Percentiles rank a stretch among this genome's conserved stretches.
phyloP scores from a whole-genome alignment of 1,140 invertebrate species.

The Ectropis grisescens region DNA sequence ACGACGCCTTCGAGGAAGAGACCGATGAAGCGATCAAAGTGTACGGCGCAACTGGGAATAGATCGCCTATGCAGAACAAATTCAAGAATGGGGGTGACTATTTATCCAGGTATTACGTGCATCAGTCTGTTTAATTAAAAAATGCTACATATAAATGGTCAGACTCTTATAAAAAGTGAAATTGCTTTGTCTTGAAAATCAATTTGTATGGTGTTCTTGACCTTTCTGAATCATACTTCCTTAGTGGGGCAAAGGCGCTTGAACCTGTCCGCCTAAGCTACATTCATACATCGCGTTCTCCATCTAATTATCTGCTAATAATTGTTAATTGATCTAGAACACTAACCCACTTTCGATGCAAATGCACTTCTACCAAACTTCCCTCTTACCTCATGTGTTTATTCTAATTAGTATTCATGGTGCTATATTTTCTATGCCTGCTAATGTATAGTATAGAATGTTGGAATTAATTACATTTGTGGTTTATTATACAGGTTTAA shows the following conservation, averaged over 20 bases:
- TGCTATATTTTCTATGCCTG: too few relatives aligned
- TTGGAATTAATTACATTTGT: too few relatives aligned
- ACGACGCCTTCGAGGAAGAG: conserved; percentile 87
- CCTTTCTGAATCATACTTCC: conserved; percentile 40
- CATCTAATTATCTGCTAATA: conserved; percentile 21
- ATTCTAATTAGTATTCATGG: too few relatives aligned
- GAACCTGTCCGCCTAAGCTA: conserved; percentile 34
- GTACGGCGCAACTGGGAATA: conserved; percentile 78
- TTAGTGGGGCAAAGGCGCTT: conserved; percentile 42
- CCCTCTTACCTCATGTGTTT: too few relatives aligned
- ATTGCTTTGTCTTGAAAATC: conserved; percentile 18
- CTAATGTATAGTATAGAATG: too few relatives aligned
- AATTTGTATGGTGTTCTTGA: conserved; percentile 36
- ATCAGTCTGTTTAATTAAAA: too few relatives aligned
- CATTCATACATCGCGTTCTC: conserved; percentile 8
- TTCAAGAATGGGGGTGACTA: conserved; percentile 58
- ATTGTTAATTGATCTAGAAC: conserved; percentile 13
- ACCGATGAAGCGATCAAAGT: conserved; percentile 83
- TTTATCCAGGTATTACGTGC: conserved; percentile 51
- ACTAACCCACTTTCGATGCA: conserved; percentile 7
- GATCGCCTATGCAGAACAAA: conserved; percentile 67
- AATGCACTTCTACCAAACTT: too few relatives aligned
- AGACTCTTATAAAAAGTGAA: conserved; percentile 1
- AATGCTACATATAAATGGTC: too few relatives aligned
- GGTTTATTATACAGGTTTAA: too few relatives aligned